Evolutionary conservation across 2,113 vertebrate genomes (phyloP).

Genomic region (Caracal caracal): DNA sequence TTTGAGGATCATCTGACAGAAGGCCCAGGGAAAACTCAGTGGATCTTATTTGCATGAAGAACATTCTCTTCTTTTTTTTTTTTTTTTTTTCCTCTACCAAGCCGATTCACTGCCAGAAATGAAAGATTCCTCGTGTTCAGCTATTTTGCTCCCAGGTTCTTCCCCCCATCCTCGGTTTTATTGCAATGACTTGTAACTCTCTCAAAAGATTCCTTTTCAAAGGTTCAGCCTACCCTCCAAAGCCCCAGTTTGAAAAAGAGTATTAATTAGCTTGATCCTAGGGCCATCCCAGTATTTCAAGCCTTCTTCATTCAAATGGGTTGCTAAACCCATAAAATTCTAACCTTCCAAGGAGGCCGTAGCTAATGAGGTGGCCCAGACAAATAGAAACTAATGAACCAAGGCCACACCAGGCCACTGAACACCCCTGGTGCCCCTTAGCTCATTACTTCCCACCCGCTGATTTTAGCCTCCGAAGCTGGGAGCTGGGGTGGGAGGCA

Average conservation of each 20-base stretch:
- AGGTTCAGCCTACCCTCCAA: constrained; percentile 35
- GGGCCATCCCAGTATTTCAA: not conserved
- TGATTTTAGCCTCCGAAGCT: constrained; percentile 52
- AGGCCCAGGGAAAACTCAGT: constrained; percentile 57
- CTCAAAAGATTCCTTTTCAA: constrained; percentile 55
- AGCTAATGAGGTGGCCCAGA: constrained; percentile 37
- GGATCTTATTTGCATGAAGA: constrained; percentile 67
- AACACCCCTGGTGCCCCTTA: constrained; percentile 59
- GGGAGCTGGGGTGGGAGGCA: constrained; percentile 50
- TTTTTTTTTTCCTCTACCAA: not conserved
- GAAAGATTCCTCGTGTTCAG: constrained; percentile 40
- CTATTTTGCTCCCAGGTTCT: constrained; percentile 48
- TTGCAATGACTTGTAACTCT: not conserved
- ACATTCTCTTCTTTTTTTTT: not conserved
- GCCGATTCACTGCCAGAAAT: not conserved
- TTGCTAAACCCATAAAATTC: constrained; percentile 44
- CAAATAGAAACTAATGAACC: not conserved
- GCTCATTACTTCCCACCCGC: constrained; percentile 69
- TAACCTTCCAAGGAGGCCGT: constrained; percentile 64
- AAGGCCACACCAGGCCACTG: constrained; percentile 29
- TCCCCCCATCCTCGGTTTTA: constrained; percentile 47
- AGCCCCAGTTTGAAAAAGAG: not conserved
- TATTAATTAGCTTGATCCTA: constrained; percentile 68
- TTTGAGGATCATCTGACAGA: constrained; percentile 76
- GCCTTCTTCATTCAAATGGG: constrained; percentile 56